These are phyloP conservation scores for Melinopterus prodromus DNA, from an alignment of 2,888 invertebrate species.

Conservation along the genomic window DNA sequence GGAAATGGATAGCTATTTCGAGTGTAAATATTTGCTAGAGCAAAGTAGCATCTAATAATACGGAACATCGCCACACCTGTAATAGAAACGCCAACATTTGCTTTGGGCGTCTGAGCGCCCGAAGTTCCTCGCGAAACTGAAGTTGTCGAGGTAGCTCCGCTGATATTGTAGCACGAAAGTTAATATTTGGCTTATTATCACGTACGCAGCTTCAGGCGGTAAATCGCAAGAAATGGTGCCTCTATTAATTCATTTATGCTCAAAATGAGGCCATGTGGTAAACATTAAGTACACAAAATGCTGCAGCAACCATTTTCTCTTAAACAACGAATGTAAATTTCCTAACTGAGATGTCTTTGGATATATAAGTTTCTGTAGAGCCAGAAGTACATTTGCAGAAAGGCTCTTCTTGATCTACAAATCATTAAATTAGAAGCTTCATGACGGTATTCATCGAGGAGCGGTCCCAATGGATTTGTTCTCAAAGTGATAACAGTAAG, in stretches of 20 bases:
- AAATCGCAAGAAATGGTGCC: not conserved
- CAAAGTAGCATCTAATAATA: not conserved
- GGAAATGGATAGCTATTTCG: not conserved
- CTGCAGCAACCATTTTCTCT: too few species aligned
- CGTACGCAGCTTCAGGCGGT: not conserved
- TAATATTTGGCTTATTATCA: not conserved
- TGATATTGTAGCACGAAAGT: not conserved
- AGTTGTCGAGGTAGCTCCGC: not conserved
- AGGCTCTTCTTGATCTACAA: too few species aligned
- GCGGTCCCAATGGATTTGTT: too few species aligned
- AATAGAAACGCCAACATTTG: not conserved
- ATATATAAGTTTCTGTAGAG: too few species aligned
- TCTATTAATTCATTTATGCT: not conserved
- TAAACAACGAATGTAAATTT: too few species aligned
- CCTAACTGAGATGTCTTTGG: too few species aligned
- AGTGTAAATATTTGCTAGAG: not conserved
- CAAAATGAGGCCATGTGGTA: not conserved
- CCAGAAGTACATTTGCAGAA: too few species aligned
- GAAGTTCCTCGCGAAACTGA: not conserved
- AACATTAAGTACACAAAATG: too few species aligned
- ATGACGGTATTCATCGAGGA: too few species aligned
- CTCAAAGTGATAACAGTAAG: too few species aligned
- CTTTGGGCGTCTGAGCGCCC: not conserved
- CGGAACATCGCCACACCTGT: not conserved
- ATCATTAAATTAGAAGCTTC: too few species aligned